phyloP scores from a whole-genome alignment of 2,113 vertebrate genomes.

The Malaclemys terrapin region DNA sequence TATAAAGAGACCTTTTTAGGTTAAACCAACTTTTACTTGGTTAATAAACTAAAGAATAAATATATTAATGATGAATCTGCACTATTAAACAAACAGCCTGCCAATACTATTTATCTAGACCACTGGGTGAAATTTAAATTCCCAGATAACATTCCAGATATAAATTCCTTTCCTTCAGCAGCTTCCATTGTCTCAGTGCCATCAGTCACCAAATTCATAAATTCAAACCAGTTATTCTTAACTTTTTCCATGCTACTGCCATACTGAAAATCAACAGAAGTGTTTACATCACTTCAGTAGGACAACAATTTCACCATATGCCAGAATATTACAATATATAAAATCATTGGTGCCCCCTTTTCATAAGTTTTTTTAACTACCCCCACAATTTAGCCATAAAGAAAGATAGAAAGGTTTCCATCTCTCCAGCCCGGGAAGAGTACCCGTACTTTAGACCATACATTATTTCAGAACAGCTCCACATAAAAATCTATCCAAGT shows the following conservation, averaged over 20 bases:
- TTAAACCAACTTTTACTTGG: neutral
- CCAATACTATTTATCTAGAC: neutral
- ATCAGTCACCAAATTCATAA: neutral
- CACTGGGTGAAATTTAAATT: neutral
- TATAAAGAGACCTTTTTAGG: neutral
- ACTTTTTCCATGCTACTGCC: neutral
- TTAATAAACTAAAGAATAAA: neutral
- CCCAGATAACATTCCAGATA: neutral
- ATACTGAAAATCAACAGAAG: neutral
- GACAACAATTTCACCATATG: neutral
- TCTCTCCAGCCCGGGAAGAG: neutral
- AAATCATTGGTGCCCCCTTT: neutral
- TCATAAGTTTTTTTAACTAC: neutral
- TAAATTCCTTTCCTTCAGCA: neutral
- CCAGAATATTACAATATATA: neutral
- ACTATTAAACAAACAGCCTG: neutral
- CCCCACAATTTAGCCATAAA: neutral
- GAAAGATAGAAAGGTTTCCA: neutral
- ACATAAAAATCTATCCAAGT: too few relatives aligned
- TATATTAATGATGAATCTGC: neutral
- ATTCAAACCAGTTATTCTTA: neutral
- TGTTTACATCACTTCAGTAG: neutral
- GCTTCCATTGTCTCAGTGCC: neutral
- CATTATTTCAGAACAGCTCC: neutral
- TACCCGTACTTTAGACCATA: neutral